These are phyloP conservation scores for Nomada goodeniana DNA, from an alignment of 2,888 invertebrate species.

Conservation along the genomic window DNA sequence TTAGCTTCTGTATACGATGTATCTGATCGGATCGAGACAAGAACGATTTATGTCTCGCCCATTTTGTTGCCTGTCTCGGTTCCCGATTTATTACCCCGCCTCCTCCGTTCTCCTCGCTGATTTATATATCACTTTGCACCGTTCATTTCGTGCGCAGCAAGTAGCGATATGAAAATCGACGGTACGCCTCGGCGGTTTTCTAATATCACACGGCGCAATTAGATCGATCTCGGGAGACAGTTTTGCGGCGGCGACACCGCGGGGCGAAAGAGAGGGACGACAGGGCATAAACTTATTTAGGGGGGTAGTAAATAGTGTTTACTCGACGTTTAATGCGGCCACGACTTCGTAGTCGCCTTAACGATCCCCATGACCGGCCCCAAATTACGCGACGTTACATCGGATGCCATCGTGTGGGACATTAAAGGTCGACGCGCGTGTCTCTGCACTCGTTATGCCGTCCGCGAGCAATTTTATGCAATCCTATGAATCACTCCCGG, in stretches of 20 bases:
- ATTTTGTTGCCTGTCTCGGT: slow-evolving; percentile 48
- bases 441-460: slow-evolving; percentile 43
- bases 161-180: too few species aligned
- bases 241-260: slow-evolving; percentile 3
- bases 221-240: slow-evolving; percentile 18
- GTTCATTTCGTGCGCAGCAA: background rate
- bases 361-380: slow-evolving; percentile 66
- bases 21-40: slow-evolving; percentile 57
- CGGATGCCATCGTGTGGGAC: slow-evolving; percentile 64
- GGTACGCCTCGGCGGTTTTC: too few species aligned
- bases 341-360: slow-evolving; percentile 74
- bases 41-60: slow-evolving; percentile 52
- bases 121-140: slow-evolving; percentile 27
- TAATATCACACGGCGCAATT: background rate
- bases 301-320: slow-evolving; percentile 78
- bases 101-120: slow-evolving; percentile 13
- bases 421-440: slow-evolving; percentile 68
- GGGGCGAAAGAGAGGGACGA: slow-evolving; percentile 34
- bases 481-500: slow-evolving; percentile 30
- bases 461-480: slow-evolving; percentile 38
- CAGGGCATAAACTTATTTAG: slow-evolving; percentile 75
- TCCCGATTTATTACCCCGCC: slow-evolving; percentile 33
- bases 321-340: slow-evolving; percentile 75
- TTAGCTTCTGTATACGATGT: slow-evolving; percentile 59
- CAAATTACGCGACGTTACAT: slow-evolving; percentile 57